phyloP scores from a whole-genome alignment of 2,113 vertebrate genomes.

The Ammodramus savannarum region DNA sequence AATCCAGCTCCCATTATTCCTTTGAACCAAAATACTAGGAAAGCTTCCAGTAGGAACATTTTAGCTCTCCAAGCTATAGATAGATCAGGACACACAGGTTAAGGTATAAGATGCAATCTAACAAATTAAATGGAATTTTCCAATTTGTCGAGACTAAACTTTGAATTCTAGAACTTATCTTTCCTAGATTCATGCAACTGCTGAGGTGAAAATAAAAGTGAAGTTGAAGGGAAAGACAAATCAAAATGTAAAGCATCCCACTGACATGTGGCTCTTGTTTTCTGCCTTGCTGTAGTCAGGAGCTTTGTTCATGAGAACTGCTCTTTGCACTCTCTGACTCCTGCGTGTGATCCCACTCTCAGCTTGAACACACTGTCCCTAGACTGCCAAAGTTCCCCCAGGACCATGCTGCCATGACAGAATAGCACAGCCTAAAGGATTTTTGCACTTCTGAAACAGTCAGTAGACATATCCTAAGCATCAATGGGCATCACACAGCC shows the following conservation, averaged over 20 bases:
- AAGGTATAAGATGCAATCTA: background rate
- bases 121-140: background rate
- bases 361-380: background rate
- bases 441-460: background rate
- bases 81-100: background rate
- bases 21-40: background rate
- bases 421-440: background rate
- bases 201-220: background rate
- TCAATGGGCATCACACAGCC: background rate
- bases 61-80: background rate
- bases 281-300: background rate
- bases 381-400: background rate
- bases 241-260: background rate
- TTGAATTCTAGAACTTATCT: background rate
- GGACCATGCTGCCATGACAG: background rate
- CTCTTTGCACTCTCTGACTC: background rate
- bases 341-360: background rate
- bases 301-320: background rate
- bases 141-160: background rate
- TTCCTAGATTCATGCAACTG: background rate
- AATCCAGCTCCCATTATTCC: background rate
- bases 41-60: background rate
- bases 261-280: fast-evolving
- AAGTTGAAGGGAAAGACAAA: background rate
- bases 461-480: background rate